These are phyloP conservation scores for Echiichthys vipera DNA, from an alignment of 2,797 vertebrate species.

Conservation along the genomic window DNA sequence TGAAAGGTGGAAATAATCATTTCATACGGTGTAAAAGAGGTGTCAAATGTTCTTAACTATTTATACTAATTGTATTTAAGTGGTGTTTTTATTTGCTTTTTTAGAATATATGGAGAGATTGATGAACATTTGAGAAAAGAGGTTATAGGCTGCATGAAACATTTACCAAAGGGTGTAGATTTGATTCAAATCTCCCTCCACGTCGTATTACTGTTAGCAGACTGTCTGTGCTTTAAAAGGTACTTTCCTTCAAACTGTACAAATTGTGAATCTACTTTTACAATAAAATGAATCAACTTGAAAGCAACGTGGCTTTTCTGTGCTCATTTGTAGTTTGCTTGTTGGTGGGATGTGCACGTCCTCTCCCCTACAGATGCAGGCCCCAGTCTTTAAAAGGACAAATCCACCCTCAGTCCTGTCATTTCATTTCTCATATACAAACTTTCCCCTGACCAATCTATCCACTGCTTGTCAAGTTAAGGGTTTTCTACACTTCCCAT, in stretches of 20 bases:
- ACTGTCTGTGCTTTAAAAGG: slow-evolving; percentile 6
- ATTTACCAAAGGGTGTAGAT: background rate
- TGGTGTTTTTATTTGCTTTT: slow-evolving; percentile 20
- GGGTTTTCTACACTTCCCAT: background rate
- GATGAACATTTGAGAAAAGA: slow-evolving; percentile 9
- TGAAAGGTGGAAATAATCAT: slow-evolving; percentile 1
- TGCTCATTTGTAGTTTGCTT: background rate
- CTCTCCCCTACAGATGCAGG: background rate
- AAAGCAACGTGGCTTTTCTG: background rate
- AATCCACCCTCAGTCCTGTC: background rate
- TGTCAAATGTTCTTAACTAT: slow-evolving; percentile 48
- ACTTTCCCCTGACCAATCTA: background rate
- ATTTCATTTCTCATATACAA: background rate
- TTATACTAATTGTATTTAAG: slow-evolving; percentile 64
- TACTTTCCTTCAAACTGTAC: slow-evolving; percentile 5
- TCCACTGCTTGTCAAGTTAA: background rate
- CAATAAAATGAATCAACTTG: slow-evolving; percentile 55
- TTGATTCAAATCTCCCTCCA: background rate
- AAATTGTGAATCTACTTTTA: slow-evolving; percentile 32
- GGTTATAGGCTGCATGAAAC: background rate
- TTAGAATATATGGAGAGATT: background rate
- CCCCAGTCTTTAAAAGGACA: background rate
- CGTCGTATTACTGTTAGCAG: slow-evolving; percentile 12
- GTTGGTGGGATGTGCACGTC: background rate
- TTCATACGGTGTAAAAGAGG: background rate